These are phyloP conservation scores for Rhadina sibilatrix DNA, from an alignment of 2,113 vertebrate genomes.

Conservation along the genomic window DNA sequence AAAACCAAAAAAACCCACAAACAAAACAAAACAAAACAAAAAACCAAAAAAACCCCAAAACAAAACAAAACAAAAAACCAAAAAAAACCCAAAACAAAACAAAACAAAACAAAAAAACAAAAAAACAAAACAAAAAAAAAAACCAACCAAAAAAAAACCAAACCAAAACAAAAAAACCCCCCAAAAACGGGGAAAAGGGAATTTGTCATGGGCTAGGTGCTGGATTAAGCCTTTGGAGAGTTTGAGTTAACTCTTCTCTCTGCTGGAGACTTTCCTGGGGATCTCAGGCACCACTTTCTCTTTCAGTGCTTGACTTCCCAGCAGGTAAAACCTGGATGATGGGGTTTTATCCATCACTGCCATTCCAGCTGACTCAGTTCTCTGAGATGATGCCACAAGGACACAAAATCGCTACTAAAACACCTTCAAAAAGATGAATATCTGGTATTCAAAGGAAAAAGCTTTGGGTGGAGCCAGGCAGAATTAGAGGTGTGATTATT, in stretches of 20 bases:
- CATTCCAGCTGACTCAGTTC: background rate
- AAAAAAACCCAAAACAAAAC: no score
- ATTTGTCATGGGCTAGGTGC: rapidly evolving
- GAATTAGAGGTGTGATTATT: background rate
- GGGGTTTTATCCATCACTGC: background rate
- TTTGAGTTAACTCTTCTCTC: background rate
- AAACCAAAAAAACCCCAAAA: no score
- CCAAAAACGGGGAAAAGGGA: background rate
- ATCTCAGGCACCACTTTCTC: background rate
- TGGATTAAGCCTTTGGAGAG: background rate
- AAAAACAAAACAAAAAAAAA: no score
- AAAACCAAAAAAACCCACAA: no score
- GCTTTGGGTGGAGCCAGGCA: background rate
- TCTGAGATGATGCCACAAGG: background rate
- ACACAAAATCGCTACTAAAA: background rate
- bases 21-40: background rate
- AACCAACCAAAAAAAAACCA: no score
- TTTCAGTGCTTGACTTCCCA: background rate
- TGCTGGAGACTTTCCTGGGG: background rate
- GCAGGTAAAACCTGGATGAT: background rate
- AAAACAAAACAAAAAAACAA: no score
- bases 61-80: no score
- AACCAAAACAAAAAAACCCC: no score
- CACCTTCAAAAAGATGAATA: background rate
- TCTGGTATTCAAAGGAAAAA: background rate